Evolutionary conservation across 2,797 vertebrate species (phyloP).

Genomic region (Emys orbicularis): DNA sequence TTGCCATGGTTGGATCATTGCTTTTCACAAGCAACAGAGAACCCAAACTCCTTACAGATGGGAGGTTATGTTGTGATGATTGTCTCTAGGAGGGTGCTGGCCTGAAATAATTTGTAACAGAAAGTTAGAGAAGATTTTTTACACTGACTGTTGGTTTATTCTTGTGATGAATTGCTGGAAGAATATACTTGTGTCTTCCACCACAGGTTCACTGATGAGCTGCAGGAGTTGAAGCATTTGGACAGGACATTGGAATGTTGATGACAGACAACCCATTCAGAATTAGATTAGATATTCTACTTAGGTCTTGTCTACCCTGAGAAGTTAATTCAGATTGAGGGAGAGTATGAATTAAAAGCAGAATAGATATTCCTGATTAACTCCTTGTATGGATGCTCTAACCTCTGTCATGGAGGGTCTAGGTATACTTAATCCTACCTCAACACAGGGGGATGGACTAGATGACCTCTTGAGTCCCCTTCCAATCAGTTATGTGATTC

Average conservation of each 20-base stretch:
- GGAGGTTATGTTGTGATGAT: not conserved
- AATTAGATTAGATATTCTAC: not conserved
- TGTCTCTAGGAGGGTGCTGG: not conserved
- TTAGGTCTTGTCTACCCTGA: not conserved
- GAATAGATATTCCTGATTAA: not conserved
- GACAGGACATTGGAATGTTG: not conserved
- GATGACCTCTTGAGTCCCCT: not conserved
- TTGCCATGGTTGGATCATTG: not conserved
- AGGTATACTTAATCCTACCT: not conserved
- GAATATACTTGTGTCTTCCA: not conserved
- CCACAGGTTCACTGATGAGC: not conserved
- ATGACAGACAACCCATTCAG: not conserved
- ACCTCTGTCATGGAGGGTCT: not conserved
- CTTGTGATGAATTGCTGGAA: not conserved
- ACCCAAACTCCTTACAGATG: not conserved
- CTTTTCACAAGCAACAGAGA: not conserved
- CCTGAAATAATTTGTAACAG: not conserved
- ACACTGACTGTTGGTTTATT: fast-evolving
- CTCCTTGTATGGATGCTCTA: not conserved
- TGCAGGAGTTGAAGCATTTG: not conserved
- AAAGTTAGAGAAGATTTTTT: not conserved
- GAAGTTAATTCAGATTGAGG: not conserved
- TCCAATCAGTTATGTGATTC: not conserved
- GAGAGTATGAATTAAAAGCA: not conserved
- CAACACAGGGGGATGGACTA: not conserved